phyloP scores from a whole-genome alignment of 2,797 vertebrate genomes.

The Pogonophryne albipinna region DNA sequence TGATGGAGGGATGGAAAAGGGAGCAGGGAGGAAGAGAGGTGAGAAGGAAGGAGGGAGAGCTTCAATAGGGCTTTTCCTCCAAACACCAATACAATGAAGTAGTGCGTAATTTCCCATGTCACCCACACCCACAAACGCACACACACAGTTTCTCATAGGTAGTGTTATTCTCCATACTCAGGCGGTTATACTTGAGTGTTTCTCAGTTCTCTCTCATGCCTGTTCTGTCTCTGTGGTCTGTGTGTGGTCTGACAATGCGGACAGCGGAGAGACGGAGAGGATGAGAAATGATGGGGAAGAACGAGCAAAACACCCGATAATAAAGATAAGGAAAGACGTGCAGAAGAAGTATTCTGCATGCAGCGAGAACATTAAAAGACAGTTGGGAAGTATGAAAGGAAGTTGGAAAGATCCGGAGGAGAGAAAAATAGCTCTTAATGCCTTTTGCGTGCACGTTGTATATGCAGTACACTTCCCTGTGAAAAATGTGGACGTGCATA shows the following conservation, averaged over 20 bases:
- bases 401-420: constrained; percentile 40
- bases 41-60: constrained; percentile 78
- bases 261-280: constrained; percentile 20
- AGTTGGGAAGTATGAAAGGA: constrained; percentile 38
- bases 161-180: constrained; percentile 29
- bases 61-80: constrained; percentile 85
- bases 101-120: constrained; percentile 84
- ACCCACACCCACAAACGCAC: constrained; percentile 42
- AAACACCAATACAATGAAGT: constrained; percentile 84
- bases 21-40: constrained; percentile 76
- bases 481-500: too few species aligned
- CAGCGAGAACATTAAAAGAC: constrained; percentile 48
- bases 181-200: constrained; percentile 24
- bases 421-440: constrained; percentile 46
- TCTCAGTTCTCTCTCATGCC: constrained; percentile 22
- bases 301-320: constrained; percentile 39
- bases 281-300: constrained; percentile 39
- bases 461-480: not conserved
- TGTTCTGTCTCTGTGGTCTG: constrained; percentile 38
- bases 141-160: constrained; percentile 61
- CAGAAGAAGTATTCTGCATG: constrained; percentile 23
- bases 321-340: constrained; percentile 34
- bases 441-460: constrained; percentile 35
- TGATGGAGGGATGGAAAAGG: constrained; percentile 69
- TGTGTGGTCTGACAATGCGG: constrained; percentile 61